Evolutionary conservation across 2,113 vertebrate species (phyloP), one percentile per base, ranked within the genome.

Genomic region (Gnathonemus longibarbis): DNA sequence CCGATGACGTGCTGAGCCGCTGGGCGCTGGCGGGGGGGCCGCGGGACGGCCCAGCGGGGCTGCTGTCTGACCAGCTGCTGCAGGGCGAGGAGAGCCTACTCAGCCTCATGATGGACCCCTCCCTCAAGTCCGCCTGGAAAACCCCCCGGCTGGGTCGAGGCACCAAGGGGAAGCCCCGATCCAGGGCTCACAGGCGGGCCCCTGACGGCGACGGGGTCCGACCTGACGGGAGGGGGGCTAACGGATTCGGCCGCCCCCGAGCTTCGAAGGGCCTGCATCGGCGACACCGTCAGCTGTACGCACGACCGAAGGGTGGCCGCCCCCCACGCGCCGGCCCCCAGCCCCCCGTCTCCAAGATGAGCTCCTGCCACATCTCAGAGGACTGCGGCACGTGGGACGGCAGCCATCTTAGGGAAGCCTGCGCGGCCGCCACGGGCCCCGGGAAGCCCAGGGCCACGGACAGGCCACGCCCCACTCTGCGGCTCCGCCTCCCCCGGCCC

Each of bases 61-160:
- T 97, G 90, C 97, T 99, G 62, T 99, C 98, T 0, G 97, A 98
- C 93, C 98, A 99, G 94, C 96, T 99, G 52, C 95, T 98, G 85
- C 98, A 98, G 87, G 98, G 97, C 0, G 98, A 99, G 94, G 97
- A 99, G 95, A 99, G 96, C 0, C 93, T 99, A 91, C 94, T 99
- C n/a, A 98, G 97, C 94, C 97, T 99, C 52, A 98, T 99, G 97
- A 97, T 98, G 96, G 97, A 99, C 94, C 97, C 97, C 94, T 98
- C 98, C 1, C 95, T 98, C 91, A 95, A 97, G 89, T 96, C 97
- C 45, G 95, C 97, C 9, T 97, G 97, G 95, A 97, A 97, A 89
- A 97, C 97, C 0, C 96, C 96, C 0, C 97, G 98, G 93, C 94
- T 97, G 70, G 92, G 97, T 21, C 96, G 98, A 92, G 98, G 97